phyloP scores from a whole-genome alignment of 2,888 invertebrate species.

The Litoditis marina region DNA sequence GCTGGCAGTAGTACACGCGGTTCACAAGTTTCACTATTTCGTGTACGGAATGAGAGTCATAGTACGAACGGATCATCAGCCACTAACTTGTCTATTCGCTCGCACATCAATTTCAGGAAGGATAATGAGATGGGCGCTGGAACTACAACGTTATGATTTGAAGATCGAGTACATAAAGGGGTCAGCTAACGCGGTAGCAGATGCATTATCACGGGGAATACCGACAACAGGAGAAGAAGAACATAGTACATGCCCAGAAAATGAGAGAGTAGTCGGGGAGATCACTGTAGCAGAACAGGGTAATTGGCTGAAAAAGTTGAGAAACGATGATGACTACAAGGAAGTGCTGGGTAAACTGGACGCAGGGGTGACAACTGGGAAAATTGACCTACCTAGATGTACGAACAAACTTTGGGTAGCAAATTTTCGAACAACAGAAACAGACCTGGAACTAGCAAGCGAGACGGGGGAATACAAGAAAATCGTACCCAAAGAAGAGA shows the following conservation, averaged over 20 bases:
- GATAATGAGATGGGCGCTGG: constrained; percentile 14
- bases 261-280: too few species aligned
- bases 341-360: too few species aligned
- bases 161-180: constrained; percentile 12
- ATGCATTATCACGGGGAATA: constrained; percentile 18
- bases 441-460: too few species aligned
- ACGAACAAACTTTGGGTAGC: too few species aligned
- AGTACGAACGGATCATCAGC: constrained; percentile 27
- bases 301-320: constrained; percentile 5
- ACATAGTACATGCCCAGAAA: too few species aligned
- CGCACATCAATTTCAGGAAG: constrained; percentile 1
- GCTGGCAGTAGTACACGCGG: constrained; percentile 22
- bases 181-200: too few species aligned
- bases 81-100: constrained; percentile 14
- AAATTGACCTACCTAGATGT: too few species aligned
- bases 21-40: constrained; percentile 18
- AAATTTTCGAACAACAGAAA: too few species aligned
- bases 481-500: constrained; percentile 16
- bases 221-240: neutral
- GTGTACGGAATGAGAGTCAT: constrained; percentile 18
- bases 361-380: too few species aligned
- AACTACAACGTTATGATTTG: constrained; percentile 3
- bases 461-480: neutral
- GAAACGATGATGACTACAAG: too few species aligned
- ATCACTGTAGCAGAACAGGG: neutral